Base-by-base conservation (phyloP, 2,888 invertebrate genomes). In the Blomia tropicalis region DNA sequence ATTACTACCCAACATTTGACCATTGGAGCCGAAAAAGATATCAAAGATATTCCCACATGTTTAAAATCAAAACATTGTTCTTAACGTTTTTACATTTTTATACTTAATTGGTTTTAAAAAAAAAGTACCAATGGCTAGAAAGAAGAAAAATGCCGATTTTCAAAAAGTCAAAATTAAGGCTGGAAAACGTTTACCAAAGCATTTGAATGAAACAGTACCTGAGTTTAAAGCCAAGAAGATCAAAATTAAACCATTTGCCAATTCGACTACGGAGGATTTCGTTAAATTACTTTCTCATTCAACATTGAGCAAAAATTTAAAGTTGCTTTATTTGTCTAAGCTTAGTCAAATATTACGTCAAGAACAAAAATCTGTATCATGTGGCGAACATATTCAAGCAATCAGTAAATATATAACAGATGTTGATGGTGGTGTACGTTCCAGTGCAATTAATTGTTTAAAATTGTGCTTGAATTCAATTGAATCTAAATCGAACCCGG, bases 91-190 rank as follows among this genome's bases (percentile, higher is more conserved):
- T n/a, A n/a, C n/a, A n/a, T n/a, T n/a, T n/a, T n/a, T n/a, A n/a
- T n/a, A n/a, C n/a, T n/a, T n/a, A n/a, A n/a, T n/a, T n/a, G n/a
- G n/a, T n/a, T n/a, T n/a, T n/a, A n/a, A n/a, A n/a, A n/a, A n/a
- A n/a, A n/a, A n/a, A n/a, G n/a, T n/a, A n/a, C n/a, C n/a, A n/a
- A n/a, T n/a, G n/a, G n/a, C n/a, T n/a, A n/a, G n/a, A n/a, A 67
- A 66, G 60, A 67, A 67, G 54, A 70, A 71, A 63, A 68, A 70
- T 25, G 66, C 69, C 53, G 75, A 75, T 67, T 75, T 75, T 65
- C 72, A 74, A 67, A 75, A 75, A 66, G 73, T 74, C 2, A 74
- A 74, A 63, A 63, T 75, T 53, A 75, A 75, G 70, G 73, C 74
- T 47, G 75, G 75, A 2, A 70, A 71, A 58, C 71, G 66, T 62